phyloP scores from a whole-genome alignment of 1,140 invertebrate genomes.

The Pantala flavescens region DNA sequence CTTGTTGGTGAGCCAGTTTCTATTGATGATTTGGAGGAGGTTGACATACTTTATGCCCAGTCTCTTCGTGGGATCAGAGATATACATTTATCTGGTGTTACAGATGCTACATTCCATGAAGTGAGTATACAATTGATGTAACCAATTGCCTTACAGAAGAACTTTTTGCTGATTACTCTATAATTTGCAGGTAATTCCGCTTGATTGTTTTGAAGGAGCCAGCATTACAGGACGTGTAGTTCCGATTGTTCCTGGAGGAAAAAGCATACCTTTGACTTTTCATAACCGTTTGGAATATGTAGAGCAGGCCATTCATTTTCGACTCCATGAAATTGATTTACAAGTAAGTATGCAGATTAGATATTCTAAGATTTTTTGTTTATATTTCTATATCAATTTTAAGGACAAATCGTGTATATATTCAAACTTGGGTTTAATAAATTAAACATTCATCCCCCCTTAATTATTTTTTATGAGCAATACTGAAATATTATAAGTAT shows the following conservation, averaged over 20 bases:
- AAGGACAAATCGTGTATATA: too few relatives aligned
- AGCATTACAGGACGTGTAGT: constrained; percentile 48
- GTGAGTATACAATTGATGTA: constrained; percentile 27
- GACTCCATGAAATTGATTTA: constrained; percentile 53
- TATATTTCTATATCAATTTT: too few relatives aligned
- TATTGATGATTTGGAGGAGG: constrained; percentile 54
- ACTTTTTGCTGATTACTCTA: neutral
- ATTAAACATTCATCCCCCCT: too few relatives aligned
- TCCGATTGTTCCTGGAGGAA: constrained; percentile 48
- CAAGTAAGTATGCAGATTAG: constrained; percentile 35
- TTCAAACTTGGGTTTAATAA: too few relatives aligned
- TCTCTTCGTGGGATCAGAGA: constrained; percentile 46
- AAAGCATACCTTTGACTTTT: constrained; percentile 48
- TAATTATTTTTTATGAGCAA: too few relatives aligned
- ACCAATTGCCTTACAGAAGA: neutral
- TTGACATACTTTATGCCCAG: constrained; percentile 50
- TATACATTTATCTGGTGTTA: constrained; percentile 47
- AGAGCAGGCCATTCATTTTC: constrained; percentile 46
- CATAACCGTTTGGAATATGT: constrained; percentile 51
- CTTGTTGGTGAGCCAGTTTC: constrained; percentile 47
- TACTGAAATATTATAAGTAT: too few relatives aligned
- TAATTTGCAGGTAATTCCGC: constrained; percentile 42
- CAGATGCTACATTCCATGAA: constrained; percentile 52
- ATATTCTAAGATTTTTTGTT: constrained; percentile 4
- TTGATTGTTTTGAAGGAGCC: constrained; percentile 54